A percentile compares a stretch with the other conserved stretches of the same genome.
phyloP scores from a whole-genome alignment of 2,888 invertebrate genomes.

The Pocota personata region DNA sequence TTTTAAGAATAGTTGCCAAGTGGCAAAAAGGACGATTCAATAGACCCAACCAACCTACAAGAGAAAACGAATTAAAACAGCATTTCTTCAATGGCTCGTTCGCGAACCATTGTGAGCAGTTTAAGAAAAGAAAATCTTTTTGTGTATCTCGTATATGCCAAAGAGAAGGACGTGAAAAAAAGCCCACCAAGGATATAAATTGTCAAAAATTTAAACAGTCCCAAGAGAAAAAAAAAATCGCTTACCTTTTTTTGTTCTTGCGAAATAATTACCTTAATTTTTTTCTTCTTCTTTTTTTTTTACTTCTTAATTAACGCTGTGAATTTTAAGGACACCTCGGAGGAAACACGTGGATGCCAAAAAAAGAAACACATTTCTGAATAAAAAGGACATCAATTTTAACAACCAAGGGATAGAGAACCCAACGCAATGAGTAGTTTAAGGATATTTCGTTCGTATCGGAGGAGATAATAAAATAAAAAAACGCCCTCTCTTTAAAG shows the following conservation, averaged over 20 bases:
- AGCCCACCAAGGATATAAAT: conserved; percentile 51
- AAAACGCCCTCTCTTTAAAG: conserved; percentile 11
- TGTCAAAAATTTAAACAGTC: conserved; percentile 39
- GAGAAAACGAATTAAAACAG: background rate
- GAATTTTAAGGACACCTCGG: conserved; percentile 39
- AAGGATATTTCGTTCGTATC: conserved; percentile 12
- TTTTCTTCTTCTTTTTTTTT: background rate
- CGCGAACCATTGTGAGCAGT: background rate
- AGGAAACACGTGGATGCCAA: conserved; percentile 28
- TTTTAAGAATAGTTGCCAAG: conserved; percentile 41
- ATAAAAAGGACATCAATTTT: conserved; percentile 57
- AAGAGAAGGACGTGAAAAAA: background rate
- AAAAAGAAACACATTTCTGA: conserved; percentile 7
- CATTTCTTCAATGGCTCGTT: background rate
- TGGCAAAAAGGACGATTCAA: conserved; percentile 30
- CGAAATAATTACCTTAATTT: conserved; percentile 44
- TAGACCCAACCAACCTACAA: background rate
- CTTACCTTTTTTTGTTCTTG: conserved; percentile 8
- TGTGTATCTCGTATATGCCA: background rate
- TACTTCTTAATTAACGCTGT: conserved; percentile 58
- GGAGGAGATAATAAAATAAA: conserved; percentile 13
- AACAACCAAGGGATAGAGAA: conserved; percentile 14
- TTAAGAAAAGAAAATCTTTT: conserved; percentile 20
- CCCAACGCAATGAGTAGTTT: conserved; percentile 26
- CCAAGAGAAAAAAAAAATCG: background rate